phyloP scores from a whole-genome alignment of 23 tunicate genomes.

The Oikopleura vanhoeffeni region DNA sequence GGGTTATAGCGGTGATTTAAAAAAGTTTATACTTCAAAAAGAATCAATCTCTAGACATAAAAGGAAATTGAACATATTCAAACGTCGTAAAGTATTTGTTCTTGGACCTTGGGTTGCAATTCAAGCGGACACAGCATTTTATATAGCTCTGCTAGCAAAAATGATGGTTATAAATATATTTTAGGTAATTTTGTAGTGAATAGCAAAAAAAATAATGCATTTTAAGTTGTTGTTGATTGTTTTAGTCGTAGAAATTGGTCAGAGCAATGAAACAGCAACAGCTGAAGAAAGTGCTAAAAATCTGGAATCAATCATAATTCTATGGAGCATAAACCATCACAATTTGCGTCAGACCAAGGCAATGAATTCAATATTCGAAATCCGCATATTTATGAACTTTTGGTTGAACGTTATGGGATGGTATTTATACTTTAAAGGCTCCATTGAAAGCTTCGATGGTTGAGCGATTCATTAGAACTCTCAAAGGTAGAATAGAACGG shows the following conservation, averaged over 20 bases:
- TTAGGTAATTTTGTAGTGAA: too few relatives aligned
- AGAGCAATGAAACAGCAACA: too few relatives aligned
- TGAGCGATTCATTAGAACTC: not conserved
- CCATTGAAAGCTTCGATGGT: not conserved
- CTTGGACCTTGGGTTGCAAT: not conserved
- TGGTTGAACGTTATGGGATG: not conserved
- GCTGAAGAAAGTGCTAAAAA: conserved; percentile 3
- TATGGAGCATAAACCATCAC: not conserved
- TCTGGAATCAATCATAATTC: not conserved
- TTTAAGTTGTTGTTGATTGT: not conserved
- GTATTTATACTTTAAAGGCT: not conserved
- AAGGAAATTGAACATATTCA: not conserved
- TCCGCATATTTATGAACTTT: not conserved
- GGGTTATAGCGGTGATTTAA: not conserved
- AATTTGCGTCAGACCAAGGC: not conserved
- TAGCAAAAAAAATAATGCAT: too few relatives aligned
- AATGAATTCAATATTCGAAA: not conserved
- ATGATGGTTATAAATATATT: not conserved
- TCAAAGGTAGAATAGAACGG: not conserved
- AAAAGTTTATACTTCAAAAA: not conserved
- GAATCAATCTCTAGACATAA: not conserved
- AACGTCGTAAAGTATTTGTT: not conserved
- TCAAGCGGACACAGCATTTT: not conserved
- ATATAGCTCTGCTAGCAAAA: not conserved
- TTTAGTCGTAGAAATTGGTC: not conserved